Percentiles rank a stretch among this genome's conserved stretches.
Evolutionary conservation across 30 jellyfish, hydroid and myxozoan species (phyloP).

Genomic region (Turritopsis rubra): DNA sequence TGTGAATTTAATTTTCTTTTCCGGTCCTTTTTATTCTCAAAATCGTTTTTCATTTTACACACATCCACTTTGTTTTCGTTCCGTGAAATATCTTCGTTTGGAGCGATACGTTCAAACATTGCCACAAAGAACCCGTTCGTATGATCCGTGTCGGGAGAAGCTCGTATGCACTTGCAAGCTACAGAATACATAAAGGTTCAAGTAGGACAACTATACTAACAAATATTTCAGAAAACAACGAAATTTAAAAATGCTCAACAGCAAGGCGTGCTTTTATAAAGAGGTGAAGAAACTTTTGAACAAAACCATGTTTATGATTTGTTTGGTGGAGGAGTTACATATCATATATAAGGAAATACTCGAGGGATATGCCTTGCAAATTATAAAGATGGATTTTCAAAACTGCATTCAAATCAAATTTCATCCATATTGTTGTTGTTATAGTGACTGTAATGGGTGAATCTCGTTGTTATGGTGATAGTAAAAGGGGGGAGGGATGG

Average conservation of each 20-base stretch:
- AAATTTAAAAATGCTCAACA: no score
- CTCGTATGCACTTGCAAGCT: slow-evolving; percentile 78
- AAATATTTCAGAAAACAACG: no score
- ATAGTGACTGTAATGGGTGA: background rate
- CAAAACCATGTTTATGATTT: no score
- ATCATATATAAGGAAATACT: no score
- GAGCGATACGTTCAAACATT: slow-evolving; percentile 44
- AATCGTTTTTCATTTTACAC: background rate
- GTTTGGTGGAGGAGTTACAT: no score
- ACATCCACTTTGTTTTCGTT: background rate
- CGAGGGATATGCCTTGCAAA: no score
- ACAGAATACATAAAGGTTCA: background rate
- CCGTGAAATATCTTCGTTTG: background rate
- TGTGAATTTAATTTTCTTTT: no score
- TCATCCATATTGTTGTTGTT: background rate
- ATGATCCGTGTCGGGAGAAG: slow-evolving; percentile 55
- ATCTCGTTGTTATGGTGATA: background rate
- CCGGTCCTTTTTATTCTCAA: background rate
- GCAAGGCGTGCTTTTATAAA: no score
- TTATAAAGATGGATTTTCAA: no score
- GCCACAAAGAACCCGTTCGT: slow-evolving; percentile 96
- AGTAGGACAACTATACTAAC: background rate
- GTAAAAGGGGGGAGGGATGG: background rate
- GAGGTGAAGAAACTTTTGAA: no score
- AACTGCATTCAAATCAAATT: background rate